phyloP scores from a whole-genome alignment of 2,888 invertebrate genomes.

The Trypoxylon attenuatum region DNA sequence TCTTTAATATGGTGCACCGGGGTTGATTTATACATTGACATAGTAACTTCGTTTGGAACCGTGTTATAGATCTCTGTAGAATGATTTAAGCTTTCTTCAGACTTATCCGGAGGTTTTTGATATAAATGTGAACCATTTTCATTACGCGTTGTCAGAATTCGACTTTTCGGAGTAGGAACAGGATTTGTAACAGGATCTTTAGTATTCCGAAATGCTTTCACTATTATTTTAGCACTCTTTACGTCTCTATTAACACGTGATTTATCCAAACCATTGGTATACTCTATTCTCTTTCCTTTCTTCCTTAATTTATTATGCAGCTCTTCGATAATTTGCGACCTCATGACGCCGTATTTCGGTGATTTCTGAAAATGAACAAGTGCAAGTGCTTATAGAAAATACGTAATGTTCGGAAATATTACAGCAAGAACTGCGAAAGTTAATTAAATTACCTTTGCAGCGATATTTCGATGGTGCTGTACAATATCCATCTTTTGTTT shows the following conservation, averaged over 20 bases:
- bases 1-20: background rate
- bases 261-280: conserved; percentile 65
- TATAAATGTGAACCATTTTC: background rate
- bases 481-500: conserved; percentile 78
- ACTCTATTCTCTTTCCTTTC: conserved; percentile 58
- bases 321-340: conserved; percentile 75
- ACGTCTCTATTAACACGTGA: conserved; percentile 76
- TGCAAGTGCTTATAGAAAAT: conserved; percentile 8
- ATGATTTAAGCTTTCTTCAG: background rate
- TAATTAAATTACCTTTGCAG: conserved; percentile 77
- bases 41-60: background rate
- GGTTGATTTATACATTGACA: background rate
- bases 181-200: conserved; percentile 26
- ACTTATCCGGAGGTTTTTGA: background rate
- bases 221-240: conserved; percentile 77
- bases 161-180: background rate
- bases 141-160: background rate
- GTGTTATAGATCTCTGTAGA: background rate
- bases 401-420: background rate
- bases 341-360: conserved; percentile 75
- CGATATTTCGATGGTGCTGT: conserved; percentile 77
- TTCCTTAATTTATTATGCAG: conserved; percentile 73
- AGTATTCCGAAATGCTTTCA: conserved; percentile 69
- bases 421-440: background rate
- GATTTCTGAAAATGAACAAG: conserved; percentile 73